Evolutionary conservation across 2,113 vertebrate genomes (phyloP), one percentile per base, ranked within the genome.

Genomic region (Catharus bicknelli): DNA sequence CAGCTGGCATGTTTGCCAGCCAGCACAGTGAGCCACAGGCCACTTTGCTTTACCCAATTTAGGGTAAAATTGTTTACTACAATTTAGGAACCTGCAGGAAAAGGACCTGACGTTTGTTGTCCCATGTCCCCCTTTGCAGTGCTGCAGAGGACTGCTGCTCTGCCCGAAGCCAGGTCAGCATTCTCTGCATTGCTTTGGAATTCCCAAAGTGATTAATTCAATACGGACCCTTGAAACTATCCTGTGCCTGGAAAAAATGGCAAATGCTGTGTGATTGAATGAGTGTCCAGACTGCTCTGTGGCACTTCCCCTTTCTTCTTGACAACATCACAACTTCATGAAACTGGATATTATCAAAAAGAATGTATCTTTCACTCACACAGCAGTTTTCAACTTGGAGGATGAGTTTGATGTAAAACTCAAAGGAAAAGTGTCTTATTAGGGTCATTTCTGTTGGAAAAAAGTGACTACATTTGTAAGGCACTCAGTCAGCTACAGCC

Each of bases 241-340:
- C 59, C 50, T 29, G 14, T 86, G 75, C 48, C 63, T 87, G 43
- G n/a, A 47, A 89, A 50, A 83, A 86, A 27, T 66, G 47, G 57
- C 57, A 63, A 83, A 72, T 57, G 40, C 27, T 51, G 42, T 75
- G 61, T 88, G 93, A 91, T 34, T 91, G 83, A 95, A 29, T 78
- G 61, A 55, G 70, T 76, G 81, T 72, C 53, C 62, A 68, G 55
- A n/a, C 32, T 68, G 45, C 47, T 92, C 53, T 45, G 50, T 79
- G 86, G 32, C 70, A 72, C 30, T 61, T 61, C 16, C n/a, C 69
- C 38, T 85, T 89, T 91, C 54, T 91, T 94, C 89, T 66, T 64
- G 90, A 93, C 58, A 82, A 43, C 80, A 86, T 91, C 77, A 76
- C 57, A 86, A 62, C 83, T 90, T 86, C 67, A 51, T 87, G 58